Evolutionary conservation across 2,797 vertebrate species (phyloP).

Genomic region (Hipposideros larvatus): DNA sequence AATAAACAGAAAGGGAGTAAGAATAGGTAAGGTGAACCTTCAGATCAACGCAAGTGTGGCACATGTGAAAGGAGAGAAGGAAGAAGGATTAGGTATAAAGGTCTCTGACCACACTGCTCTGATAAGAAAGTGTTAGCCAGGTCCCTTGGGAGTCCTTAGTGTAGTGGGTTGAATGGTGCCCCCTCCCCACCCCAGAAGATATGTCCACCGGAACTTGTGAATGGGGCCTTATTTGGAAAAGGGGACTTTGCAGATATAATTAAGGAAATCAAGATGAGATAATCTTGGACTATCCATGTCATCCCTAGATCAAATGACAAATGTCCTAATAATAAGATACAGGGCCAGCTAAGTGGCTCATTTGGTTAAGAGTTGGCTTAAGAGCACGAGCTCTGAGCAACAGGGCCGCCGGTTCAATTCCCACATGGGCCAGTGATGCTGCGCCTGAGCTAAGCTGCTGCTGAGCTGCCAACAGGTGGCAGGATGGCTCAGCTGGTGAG

Average conservation of each 20-base stretch:
- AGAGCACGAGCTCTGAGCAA: too few relatives aligned
- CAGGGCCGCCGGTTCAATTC: too few relatives aligned
- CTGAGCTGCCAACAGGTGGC: too few relatives aligned
- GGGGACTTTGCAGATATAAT: neutral
- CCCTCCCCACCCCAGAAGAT: neutral
- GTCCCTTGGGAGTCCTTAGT: neutral
- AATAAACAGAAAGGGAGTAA: neutral
- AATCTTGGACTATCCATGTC: neutral
- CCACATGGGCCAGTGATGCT: too few relatives aligned
- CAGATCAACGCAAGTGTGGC: neutral
- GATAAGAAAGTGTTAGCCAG: neutral
- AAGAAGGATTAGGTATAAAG: neutral
- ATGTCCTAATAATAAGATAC: neutral
- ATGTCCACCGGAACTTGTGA: neutral
- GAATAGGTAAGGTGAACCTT: neutral
- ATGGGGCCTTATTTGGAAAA: constrained; percentile 1
- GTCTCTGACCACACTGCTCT: neutral
- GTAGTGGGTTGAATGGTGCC: neutral
- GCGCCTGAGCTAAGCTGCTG: too few relatives aligned
- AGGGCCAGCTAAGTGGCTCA: too few relatives aligned
- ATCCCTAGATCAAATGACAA: neutral
- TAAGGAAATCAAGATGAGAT: constrained; percentile 12
- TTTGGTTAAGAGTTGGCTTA: too few relatives aligned
- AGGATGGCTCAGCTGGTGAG: too few relatives aligned
- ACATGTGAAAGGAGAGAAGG: neutral